Evolutionary conservation across 1,140 invertebrate genomes (phyloP).

Genomic region (Chironomus striatipennis): DNA sequence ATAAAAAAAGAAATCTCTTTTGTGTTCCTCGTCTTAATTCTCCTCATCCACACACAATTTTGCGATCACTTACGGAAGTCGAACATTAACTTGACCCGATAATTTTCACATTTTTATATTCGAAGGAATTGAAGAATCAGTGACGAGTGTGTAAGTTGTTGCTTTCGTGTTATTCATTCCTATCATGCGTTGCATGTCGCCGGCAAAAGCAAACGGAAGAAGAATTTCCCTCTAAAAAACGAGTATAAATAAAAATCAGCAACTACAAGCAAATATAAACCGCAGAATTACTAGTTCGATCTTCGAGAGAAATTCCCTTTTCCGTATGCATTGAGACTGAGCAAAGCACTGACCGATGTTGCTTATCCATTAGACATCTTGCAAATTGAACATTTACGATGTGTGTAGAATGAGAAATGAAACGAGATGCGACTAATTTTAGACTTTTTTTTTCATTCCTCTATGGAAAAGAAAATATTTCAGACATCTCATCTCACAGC

Average conservation of each 20-base stretch:
- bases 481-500: neutral
- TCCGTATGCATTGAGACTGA: neutral
- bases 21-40: neutral
- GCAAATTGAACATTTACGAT: neutral
- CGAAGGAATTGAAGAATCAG: too few species aligned
- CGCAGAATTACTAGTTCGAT: neutral
- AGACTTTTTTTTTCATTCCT: too few species aligned
- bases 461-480: neutral
- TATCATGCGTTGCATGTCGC: neutral
- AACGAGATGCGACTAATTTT: neutral
- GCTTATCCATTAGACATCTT: neutral
- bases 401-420: neutral
- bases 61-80: neutral
- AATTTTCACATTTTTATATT: too few species aligned
- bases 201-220: neutral
- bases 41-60: neutral
- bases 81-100: constrained; percentile 12
- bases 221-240: constrained; percentile 11
- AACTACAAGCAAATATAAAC: too few species aligned
- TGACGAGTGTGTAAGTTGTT: too few species aligned
- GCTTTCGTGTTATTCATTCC: neutral
- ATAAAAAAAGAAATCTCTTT: too few species aligned
- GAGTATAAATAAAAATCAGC: neutral
- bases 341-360: neutral
- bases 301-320: neutral